phyloP scores from a whole-genome alignment of 2,888 invertebrate genomes.

The Lasioglossum oenotherae region DNA sequence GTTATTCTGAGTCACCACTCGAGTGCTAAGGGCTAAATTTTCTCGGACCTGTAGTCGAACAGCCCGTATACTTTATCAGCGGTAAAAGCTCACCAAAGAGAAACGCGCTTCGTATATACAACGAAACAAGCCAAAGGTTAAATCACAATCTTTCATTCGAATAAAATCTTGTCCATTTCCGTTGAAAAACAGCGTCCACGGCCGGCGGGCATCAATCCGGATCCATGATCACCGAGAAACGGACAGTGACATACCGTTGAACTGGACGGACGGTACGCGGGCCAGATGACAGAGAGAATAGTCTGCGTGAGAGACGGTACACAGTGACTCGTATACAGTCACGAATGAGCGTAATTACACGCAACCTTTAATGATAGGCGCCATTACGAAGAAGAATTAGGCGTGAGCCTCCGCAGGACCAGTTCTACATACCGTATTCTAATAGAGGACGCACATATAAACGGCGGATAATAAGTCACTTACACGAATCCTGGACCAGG shows the following conservation, averaged over 20 bases:
- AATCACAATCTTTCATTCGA: neutral
- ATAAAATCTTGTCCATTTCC: neutral
- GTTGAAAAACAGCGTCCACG: constrained; percentile 6
- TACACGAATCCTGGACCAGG: constrained; percentile 82
- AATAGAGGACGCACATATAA: constrained; percentile 78
- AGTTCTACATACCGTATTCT: constrained; percentile 59
- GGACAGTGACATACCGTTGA: constrained; percentile 28
- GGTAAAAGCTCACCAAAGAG: no score
- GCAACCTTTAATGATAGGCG: constrained; percentile 74
- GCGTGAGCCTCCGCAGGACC: constrained; percentile 64
- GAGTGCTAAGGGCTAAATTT: no score
- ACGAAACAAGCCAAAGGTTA: neutral
- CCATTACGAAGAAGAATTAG: constrained; percentile 78
- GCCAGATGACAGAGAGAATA: neutral
- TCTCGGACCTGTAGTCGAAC: no score
- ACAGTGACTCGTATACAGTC: constrained; percentile 46
- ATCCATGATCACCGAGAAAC: constrained; percentile 23
- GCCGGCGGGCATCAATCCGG: neutral
- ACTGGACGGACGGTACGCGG: neutral
- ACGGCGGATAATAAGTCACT: constrained; percentile 84
- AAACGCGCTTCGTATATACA: no score
- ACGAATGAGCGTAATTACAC: constrained; percentile 62
- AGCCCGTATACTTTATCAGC: no score
- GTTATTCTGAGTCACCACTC: no score
- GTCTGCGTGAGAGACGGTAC: constrained; percentile 12